These are phyloP conservation scores for Eriosoma lanigerum DNA, from an alignment of 1,140 invertebrate genomes.

Conservation along the genomic window DNA sequence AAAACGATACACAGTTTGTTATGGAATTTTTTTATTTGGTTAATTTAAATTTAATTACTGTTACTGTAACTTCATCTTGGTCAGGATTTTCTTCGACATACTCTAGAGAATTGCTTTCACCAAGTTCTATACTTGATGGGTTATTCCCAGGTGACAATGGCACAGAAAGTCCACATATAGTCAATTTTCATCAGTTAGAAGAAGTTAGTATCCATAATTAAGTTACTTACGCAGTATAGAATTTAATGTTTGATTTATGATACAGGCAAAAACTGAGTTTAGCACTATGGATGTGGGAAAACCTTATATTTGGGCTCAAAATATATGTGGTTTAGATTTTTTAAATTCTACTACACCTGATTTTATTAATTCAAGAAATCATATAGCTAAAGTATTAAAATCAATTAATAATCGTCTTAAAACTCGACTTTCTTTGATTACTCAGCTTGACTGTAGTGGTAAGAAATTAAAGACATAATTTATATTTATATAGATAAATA, in stretches of 20 bases:
- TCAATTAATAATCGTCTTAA: slow-evolving; percentile 45
- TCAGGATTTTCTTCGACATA: slow-evolving; percentile 45
- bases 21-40: slow-evolving; percentile 51
- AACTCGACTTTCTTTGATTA: slow-evolving; percentile 40
- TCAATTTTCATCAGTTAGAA: slow-evolving; percentile 44
- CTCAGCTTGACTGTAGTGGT: slow-evolving; percentile 43
- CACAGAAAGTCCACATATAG: slow-evolving; percentile 31
- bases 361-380: slow-evolving; percentile 39
- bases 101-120: slow-evolving; percentile 41
- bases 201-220: slow-evolving; percentile 20
- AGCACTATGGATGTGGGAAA: slow-evolving; percentile 38
- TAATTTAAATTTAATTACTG: slow-evolving; percentile 41
- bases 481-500: not conserved
- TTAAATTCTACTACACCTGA: slow-evolving; percentile 25
- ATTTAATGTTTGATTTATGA: not conserved
- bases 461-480: slow-evolving; percentile 3
- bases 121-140: slow-evolving; percentile 40
- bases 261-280: slow-evolving; percentile 30
- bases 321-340: slow-evolving; percentile 44
- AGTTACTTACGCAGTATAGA: not conserved
- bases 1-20: slow-evolving; percentile 32
- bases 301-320: slow-evolving; percentile 47
- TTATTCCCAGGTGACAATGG: slow-evolving; percentile 37
- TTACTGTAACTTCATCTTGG: slow-evolving; percentile 39
- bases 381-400: slow-evolving; percentile 28